A percentile compares a stretch with the other conserved stretches of the same genome.
Evolutionary conservation across 2,888 invertebrate species (phyloP).

Genomic region (Harmothoe impar): DNA sequence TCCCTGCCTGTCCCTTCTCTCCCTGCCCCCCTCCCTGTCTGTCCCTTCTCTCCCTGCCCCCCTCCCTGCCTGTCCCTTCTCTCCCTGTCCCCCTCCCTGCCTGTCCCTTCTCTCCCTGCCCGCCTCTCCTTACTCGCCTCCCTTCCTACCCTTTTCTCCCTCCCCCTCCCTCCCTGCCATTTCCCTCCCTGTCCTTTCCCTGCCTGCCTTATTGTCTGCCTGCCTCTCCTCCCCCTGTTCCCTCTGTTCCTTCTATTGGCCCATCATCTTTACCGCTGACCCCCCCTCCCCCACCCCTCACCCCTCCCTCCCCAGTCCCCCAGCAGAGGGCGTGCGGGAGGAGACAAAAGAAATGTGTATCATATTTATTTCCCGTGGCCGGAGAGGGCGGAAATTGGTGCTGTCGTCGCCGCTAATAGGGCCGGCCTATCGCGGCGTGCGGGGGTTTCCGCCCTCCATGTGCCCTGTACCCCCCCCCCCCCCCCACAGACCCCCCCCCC

Average conservation of each 20-base stretch:
- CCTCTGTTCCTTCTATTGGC: too few relatives aligned
- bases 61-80: too few relatives aligned
- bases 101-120: too few relatives aligned
- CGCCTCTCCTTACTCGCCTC: too few relatives aligned
- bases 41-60: too few relatives aligned
- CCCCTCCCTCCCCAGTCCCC: background rate
- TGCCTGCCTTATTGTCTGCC: too few relatives aligned
- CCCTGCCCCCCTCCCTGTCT: too few relatives aligned
- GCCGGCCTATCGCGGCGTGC: too few relatives aligned
- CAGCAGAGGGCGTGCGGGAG: background rate
- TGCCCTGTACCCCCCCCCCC: background rate
- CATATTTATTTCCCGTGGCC: conserved; percentile 61
- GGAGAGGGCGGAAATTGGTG: conserved; percentile 28
- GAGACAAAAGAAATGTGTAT: conserved; percentile 59
- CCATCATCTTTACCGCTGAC: background rate
- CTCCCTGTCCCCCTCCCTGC: too few relatives aligned
- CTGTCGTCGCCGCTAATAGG: conserved; percentile 50
- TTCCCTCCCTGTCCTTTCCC: too few relatives aligned
- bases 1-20: background rate
- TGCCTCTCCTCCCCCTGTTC: background rate
- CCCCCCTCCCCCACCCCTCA: background rate
- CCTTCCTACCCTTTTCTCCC: too few relatives aligned
- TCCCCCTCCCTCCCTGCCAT: too few relatives aligned
- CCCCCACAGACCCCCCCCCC: conserved; percentile 41
- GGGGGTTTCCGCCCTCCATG: conserved; percentile 25